Conservation (phyloP, 1,140 invertebrate genomes). For the Arion vulgaris region DNA sequence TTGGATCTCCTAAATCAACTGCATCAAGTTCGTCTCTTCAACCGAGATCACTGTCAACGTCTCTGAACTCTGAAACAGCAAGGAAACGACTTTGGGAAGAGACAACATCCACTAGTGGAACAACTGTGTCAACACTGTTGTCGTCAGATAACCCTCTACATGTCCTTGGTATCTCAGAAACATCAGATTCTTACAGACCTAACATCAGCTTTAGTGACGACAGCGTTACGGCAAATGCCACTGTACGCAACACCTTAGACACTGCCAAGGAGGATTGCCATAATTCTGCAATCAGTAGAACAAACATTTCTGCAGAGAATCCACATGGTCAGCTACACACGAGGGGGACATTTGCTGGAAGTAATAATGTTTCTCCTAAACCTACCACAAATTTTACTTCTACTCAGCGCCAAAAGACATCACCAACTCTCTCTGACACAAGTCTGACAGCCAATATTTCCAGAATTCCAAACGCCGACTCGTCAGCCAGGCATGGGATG, state of each 20-base stretch:
- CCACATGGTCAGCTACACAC: not conserved
- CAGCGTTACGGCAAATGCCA: conserved; percentile 66
- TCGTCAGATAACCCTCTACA: conserved; percentile 1
- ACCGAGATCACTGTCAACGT: conserved; percentile 23
- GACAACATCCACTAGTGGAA: not conserved
- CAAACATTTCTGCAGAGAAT: not conserved
- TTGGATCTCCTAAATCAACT: not conserved
- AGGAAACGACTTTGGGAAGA: conserved; percentile 18
- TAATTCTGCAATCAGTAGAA: not conserved
- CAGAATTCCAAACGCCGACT: conserved; percentile 13
- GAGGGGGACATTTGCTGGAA: no score
- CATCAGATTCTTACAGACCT: conserved; percentile 45
- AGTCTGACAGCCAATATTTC: not conserved
- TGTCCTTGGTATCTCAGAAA: not conserved
- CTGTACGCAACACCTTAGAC: conserved; percentile 43
- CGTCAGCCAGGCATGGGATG: conserved; percentile 22
- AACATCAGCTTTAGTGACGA: conserved; percentile 70
- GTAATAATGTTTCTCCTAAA: not conserved
- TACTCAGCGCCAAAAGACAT: not conserved
- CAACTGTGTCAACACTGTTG: not conserved
- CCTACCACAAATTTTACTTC: not conserved
- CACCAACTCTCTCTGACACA: not conserved
- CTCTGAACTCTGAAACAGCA: conserved; percentile 11
- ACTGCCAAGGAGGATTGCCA: not conserved
- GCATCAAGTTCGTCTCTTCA: not conserved